Conservation (phyloP, 2,113 vertebrate species). For the Amblyopsis rosae region DNA sequence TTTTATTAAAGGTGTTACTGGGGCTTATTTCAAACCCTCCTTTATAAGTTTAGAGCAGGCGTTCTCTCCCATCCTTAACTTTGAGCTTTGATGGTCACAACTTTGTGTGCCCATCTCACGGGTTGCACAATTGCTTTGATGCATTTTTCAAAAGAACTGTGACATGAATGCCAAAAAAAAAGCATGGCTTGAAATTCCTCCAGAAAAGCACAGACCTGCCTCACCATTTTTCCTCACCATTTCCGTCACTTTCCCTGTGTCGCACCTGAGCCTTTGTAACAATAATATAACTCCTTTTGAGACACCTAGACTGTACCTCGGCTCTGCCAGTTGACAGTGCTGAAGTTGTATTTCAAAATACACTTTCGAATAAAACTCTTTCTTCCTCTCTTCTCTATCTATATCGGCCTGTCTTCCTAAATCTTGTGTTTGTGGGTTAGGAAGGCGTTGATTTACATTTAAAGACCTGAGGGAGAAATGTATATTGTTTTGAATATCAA, state of each 20-base stretch:
- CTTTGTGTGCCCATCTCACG: conserved; percentile 64
- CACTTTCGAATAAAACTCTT: conserved; percentile 28
- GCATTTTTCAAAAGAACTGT: conserved; percentile 74
- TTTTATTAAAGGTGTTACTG: conserved; percentile 33
- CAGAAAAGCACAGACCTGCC: conserved; percentile 27
- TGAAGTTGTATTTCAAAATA: conserved; percentile 34
- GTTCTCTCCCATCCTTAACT: conserved; percentile 33
- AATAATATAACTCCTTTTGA: conserved; percentile 46
- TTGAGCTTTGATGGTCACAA: conserved; percentile 62
- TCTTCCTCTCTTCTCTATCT: not conserved
- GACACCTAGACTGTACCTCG: conserved; percentile 34
- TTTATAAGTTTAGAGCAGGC: conserved; percentile 24
- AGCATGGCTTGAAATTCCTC: conserved; percentile 53
- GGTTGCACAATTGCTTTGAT: conserved; percentile 70
- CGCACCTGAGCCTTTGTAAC: conserved; percentile 30
- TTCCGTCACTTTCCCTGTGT: conserved; percentile 52
- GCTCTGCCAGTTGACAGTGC: conserved; percentile 47
- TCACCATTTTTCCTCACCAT: conserved; percentile 29
- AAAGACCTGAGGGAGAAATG: not conserved
- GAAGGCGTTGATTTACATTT: conserved; percentile 19
- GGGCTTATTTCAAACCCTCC: conserved; percentile 44
- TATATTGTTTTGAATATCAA: conserved; percentile 7
- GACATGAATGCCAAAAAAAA: conserved; percentile 66
- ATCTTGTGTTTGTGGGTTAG: conserved; percentile 21
- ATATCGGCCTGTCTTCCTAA: not conserved